A percentile compares a stretch with the other conserved stretches of the same genome.
phyloP scores from a whole-genome alignment of 35 echinoderm and acorn worm genomes.

The Ophiothrix spiculata region DNA sequence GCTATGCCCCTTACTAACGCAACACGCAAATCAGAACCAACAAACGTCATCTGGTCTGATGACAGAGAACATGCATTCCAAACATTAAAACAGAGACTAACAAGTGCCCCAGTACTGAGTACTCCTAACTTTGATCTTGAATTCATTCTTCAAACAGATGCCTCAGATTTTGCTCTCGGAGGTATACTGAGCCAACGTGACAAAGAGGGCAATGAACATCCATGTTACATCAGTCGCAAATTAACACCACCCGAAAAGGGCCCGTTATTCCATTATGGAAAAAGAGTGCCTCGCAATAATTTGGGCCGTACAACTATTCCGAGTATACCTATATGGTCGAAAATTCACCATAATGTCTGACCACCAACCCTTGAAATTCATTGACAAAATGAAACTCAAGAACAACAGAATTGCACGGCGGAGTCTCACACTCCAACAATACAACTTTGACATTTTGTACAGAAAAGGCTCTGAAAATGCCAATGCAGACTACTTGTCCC shows the following conservation, averaged over 20 bases:
- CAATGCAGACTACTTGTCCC: not conserved
- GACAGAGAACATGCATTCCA: constrained; percentile 30
- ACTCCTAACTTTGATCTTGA: constrained; percentile 6
- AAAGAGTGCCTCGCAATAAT: constrained; percentile 51
- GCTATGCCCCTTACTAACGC: constrained; percentile 26
- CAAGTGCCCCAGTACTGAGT: constrained; percentile 1
- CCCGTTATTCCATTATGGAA: constrained; percentile 52
- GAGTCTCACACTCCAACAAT: constrained; percentile 8
- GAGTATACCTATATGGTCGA: constrained; percentile 25
- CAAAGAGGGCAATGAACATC: not conserved
- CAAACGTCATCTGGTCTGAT: constrained; percentile 21
- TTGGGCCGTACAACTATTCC: constrained; percentile 53
- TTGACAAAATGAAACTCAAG: not conserved
- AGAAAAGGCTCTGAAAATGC: not conserved
- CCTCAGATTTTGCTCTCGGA: constrained; percentile 2
- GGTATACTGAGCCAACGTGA: constrained; percentile 27
- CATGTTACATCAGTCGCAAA: constrained; percentile 43
- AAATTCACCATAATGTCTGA: constrained; percentile 49
- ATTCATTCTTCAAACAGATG: constrained; percentile 39
- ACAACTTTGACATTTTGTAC: not conserved
- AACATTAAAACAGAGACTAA: not conserved
- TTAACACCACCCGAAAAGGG: constrained; percentile 33
- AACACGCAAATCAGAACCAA: constrained; percentile 14
- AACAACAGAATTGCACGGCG: not conserved
- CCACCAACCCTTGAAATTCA: constrained; percentile 5